phyloP scores from a whole-genome alignment of 2,888 invertebrate genomes.

The Agrenia bidenticulata region DNA sequence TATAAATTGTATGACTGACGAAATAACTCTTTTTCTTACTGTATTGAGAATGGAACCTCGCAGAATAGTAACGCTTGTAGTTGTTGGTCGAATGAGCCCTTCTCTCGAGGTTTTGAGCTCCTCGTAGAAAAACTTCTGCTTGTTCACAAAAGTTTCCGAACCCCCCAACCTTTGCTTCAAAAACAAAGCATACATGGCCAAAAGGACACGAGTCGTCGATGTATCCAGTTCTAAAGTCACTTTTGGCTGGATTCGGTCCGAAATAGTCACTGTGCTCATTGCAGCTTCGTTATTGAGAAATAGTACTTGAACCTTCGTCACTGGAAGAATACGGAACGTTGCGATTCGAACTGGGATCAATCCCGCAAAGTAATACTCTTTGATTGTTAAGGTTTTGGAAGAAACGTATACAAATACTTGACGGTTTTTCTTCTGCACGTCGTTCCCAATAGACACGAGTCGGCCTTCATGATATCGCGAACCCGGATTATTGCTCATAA shows the following conservation, averaged over 20 bases:
- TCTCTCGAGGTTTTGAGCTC: conserved; percentile 43
- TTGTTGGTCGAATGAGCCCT: conserved; percentile 34
- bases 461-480: conserved; percentile 45
- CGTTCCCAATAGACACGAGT: conserved; percentile 25
- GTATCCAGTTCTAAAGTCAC: conserved; percentile 51
- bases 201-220: conserved; percentile 57
- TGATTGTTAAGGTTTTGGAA: conserved; percentile 42
- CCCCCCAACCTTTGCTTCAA: conserved; percentile 59
- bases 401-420: conserved; percentile 48
- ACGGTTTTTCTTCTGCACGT: conserved; percentile 36
- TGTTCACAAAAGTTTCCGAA: conserved; percentile 60
- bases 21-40: conserved; percentile 32
- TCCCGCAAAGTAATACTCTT: conserved; percentile 46
- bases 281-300: conserved; percentile 4
- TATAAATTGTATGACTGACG: no score
- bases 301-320: conserved; percentile 46
- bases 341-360: conserved; percentile 46
- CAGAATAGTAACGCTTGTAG: conserved; percentile 38
- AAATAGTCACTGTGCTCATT: conserved; percentile 32
- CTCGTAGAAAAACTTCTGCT: conserved; percentile 57
- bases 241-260: conserved; percentile 45
- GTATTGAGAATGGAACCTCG: conserved; percentile 41
- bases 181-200: conserved; percentile 59
- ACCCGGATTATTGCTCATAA: conserved; percentile 38
- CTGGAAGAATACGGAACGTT: conserved; percentile 47